A percentile compares a stretch with the other conserved stretches of the same genome.
Evolutionary conservation across 2,113 vertebrate genomes (phyloP).

Genomic region (Chaenogobius annularis): DNA sequence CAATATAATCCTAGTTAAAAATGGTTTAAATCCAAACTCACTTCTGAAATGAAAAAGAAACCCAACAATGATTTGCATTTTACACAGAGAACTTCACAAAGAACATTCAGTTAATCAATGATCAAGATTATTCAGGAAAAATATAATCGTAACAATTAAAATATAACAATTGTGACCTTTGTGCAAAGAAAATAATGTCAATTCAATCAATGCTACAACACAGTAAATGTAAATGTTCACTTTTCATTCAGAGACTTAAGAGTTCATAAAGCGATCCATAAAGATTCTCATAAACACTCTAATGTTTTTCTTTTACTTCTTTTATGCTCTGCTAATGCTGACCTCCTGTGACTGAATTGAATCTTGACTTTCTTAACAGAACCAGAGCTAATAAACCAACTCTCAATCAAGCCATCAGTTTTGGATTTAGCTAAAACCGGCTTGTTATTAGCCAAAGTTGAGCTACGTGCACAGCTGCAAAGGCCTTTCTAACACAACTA

Average conservation of each 20-base stretch:
- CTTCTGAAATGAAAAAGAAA: too few species aligned
- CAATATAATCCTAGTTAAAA: too few species aligned
- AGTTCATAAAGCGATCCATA: not conserved
- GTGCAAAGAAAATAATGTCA: not conserved
- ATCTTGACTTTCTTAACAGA: not conserved
- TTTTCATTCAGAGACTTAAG: not conserved
- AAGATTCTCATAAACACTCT: too few species aligned
- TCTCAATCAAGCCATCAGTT: not conserved
- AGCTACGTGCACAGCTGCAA: constrained; percentile 18
- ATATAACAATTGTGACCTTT: not conserved
- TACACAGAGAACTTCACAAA: too few species aligned
- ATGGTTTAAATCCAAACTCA: too few species aligned
- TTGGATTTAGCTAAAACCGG: not conserved
- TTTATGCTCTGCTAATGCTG: not conserved
- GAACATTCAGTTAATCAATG: too few species aligned
- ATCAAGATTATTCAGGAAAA: too few species aligned
- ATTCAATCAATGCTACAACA: not conserved
- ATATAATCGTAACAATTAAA: too few species aligned
- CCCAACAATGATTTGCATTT: too few species aligned
- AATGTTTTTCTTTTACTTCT: not conserved
- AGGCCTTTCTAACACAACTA: not conserved
- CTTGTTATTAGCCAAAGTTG: constrained; percentile 2
- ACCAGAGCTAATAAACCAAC: not conserved
- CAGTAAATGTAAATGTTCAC: not conserved
- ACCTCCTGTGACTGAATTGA: not conserved